A percentile compares a stretch with the other conserved stretches of the same genome.
Evolutionary conservation across 64 coral and sea anemone genomes (phyloP).

Genomic region (Anthopleura sola): DNA sequence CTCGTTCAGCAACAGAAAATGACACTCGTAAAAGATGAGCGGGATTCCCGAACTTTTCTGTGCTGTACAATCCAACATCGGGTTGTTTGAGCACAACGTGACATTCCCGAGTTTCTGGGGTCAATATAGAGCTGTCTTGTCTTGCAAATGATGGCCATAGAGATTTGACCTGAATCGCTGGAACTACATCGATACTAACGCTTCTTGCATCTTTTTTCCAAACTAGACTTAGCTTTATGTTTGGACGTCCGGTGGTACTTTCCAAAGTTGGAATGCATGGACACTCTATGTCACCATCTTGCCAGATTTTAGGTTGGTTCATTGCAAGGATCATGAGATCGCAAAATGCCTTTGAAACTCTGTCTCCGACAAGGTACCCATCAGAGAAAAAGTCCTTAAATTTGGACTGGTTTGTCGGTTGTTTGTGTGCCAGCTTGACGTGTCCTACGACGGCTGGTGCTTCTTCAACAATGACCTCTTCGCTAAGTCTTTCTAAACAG

Average conservation of each 20-base stretch:
- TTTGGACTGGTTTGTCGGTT: slow-evolving; percentile 9
- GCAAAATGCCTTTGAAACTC: slow-evolving; percentile 23
- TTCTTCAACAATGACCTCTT: slow-evolving; percentile 23
- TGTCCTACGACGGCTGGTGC: not conserved
- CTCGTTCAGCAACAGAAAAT: slow-evolving; percentile 29
- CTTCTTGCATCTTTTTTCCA: slow-evolving; percentile 31
- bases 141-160: slow-evolving; percentile 26
- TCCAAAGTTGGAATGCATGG: slow-evolving; percentile 23
- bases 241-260: slow-evolving; percentile 6
- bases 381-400: slow-evolving; percentile 29
- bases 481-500: slow-evolving; percentile 8
- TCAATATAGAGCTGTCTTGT: slow-evolving; percentile 26
- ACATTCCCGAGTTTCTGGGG: not conserved
- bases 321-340: slow-evolving; percentile 4
- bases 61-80: slow-evolving; percentile 2
- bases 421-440: slow-evolving; percentile 13
- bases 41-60: slow-evolving; percentile 15
- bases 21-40: slow-evolving; percentile 23
- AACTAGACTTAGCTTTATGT: not conserved
- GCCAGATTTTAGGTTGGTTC: slow-evolving; percentile 19
- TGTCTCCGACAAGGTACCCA: slow-evolving; percentile 30
- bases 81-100: slow-evolving; percentile 28
- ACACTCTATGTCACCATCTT: slow-evolving; percentile 27
- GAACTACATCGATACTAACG: slow-evolving; percentile 10
- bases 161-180: slow-evolving; percentile 24